Conservation (phyloP, 2,888 invertebrate genomes). For the Eupeodes latifasciatus region DNA sequence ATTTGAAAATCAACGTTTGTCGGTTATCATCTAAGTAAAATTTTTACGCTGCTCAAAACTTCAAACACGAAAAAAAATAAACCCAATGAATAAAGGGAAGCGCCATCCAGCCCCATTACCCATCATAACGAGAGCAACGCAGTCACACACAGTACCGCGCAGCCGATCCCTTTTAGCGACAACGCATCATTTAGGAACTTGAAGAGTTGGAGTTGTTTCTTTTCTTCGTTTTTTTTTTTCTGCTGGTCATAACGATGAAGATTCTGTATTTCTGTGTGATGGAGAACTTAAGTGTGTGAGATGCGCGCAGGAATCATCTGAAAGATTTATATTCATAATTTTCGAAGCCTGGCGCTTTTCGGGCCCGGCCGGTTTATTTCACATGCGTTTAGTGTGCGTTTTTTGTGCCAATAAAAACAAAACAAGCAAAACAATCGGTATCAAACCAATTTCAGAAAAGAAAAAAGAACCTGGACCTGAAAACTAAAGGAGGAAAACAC, state of each 20-base stretch:
- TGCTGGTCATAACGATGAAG: constrained; percentile 11
- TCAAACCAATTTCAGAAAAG: background rate
- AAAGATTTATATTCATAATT: constrained; percentile 75
- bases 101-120: constrained; percentile 75
- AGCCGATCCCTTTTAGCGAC: constrained; percentile 56
- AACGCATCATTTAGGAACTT: constrained; percentile 61
- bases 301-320: constrained; percentile 65
- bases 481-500: constrained; percentile 22
- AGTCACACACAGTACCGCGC: constrained; percentile 44
- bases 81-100: constrained; percentile 67
- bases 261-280: constrained; percentile 2
- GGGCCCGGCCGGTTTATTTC: constrained; percentile 15
- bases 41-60: constrained; percentile 42
- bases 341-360: constrained; percentile 56
- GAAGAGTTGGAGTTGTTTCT: constrained; percentile 8
- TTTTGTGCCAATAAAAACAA: constrained; percentile 25
- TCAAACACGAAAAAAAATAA: constrained; percentile 24
- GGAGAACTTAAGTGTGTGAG: constrained; percentile 52
- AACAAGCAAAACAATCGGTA: constrained; percentile 3
- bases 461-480: background rate
- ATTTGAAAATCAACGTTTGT: constrained; percentile 75
- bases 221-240: constrained; percentile 13
- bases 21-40: constrained; percentile 73
- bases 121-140: constrained; percentile 67
- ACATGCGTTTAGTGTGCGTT: constrained; percentile 60